Evolutionary conservation across 2,797 vertebrate genomes (phyloP).

Genomic region (Australoheros facetus): DNA sequence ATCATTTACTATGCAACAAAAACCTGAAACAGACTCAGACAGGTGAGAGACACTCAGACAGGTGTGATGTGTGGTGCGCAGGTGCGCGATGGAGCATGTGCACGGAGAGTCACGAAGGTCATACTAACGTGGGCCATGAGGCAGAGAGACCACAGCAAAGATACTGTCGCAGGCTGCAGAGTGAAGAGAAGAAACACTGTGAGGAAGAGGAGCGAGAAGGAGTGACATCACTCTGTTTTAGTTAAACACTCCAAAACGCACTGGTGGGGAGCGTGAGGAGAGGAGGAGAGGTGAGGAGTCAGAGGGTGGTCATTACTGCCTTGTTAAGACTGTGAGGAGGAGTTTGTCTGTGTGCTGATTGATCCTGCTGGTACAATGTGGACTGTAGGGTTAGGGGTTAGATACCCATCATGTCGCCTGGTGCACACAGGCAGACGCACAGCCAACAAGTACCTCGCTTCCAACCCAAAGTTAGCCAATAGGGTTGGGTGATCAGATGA

Average conservation of each 20-base stretch:
- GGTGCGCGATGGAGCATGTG: neutral
- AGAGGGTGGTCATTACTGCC: neutral
- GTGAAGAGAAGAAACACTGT: conserved; percentile 29
- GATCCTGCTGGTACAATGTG: neutral
- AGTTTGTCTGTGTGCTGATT: neutral
- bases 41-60: neutral
- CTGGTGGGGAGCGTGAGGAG: rapidly evolving
- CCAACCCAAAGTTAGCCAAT: neutral
- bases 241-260: neutral
- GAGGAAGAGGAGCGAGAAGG: conserved; percentile 16
- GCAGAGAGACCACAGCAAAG: conserved; percentile 83
- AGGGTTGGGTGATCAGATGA: neutral
- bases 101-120: conserved; percentile 54
- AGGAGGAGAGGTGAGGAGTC: neutral
- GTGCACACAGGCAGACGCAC: neutral
- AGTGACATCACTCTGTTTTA: neutral
- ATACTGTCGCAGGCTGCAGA: conserved; percentile 82
- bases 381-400: too few species aligned
- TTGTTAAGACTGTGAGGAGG: neutral
- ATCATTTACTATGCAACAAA: neutral
- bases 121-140: conserved; percentile 88
- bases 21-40: neutral
- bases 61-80: neutral
- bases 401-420: neutral
- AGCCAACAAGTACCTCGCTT: neutral